Percentiles rank a stretch among this genome's conserved stretches.
Conservation (phyloP, 2,113 vertebrate genomes). For the Nymphicus hollandicus region DNA sequence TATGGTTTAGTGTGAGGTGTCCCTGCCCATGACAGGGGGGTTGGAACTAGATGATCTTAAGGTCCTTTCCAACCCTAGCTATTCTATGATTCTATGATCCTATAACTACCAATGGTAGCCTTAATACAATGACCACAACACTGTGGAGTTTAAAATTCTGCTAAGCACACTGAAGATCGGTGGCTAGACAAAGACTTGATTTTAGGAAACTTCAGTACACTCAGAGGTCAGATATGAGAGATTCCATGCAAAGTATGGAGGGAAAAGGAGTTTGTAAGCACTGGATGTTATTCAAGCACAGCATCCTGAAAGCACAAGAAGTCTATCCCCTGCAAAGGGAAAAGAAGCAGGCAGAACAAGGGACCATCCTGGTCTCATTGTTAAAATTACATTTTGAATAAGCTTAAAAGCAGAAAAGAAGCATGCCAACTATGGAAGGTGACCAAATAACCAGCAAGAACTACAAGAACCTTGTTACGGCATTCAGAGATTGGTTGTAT, state of each 20-base stretch:
- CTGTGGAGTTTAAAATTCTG: not conserved
- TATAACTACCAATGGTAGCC: not conserved
- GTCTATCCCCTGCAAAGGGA: not conserved
- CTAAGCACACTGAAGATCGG: not conserved
- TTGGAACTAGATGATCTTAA: too few species aligned
- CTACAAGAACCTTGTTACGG: not conserved
- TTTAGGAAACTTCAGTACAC: not conserved
- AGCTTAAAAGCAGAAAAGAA: not conserved
- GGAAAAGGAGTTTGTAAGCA: not conserved
- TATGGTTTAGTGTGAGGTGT: too few species aligned
- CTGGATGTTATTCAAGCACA: not conserved
- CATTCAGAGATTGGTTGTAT: not conserved
- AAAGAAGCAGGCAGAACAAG: not conserved
- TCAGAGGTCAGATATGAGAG: not conserved
- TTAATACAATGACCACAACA: not conserved
- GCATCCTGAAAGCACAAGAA: not conserved
- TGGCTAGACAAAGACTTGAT: not conserved
- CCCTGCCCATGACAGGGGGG: too few species aligned
- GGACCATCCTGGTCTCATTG: not conserved
- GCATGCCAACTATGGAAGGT: not conserved
- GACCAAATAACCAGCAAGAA: not conserved
- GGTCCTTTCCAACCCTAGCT: too few species aligned
- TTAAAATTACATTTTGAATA: not conserved
- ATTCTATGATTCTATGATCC: too few species aligned
- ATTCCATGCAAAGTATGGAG: not conserved